A percentile compares a stretch with the other conserved stretches of the same genome.
These are phyloP conservation scores for Antrozous pallidus DNA, from an alignment of 2,797 vertebrate genomes.

Conservation along the genomic window DNA sequence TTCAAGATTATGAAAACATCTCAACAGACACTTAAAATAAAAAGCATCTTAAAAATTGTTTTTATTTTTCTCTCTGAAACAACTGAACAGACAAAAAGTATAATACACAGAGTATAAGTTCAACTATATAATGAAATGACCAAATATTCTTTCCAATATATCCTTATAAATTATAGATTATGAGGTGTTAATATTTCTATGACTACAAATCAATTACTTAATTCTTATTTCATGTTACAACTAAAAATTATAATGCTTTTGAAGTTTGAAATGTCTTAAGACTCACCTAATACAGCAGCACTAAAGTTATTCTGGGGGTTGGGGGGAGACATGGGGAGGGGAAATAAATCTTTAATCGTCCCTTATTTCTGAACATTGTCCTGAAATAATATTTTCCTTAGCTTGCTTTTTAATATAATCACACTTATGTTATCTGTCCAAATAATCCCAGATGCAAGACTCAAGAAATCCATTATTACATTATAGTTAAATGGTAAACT, in stretches of 20 bases:
- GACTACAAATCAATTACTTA: not conserved
- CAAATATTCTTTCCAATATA: not conserved
- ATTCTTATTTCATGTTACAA: not conserved
- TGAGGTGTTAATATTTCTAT: not conserved
- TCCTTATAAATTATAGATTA: not conserved
- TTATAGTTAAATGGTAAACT: slow-evolving; percentile 21
- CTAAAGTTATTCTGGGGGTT: not conserved
- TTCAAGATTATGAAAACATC: not conserved
- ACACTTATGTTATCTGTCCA: not conserved
- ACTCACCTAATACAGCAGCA: not conserved
- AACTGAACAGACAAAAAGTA: not conserved
- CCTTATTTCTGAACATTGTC: not conserved
- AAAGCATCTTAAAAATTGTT: not conserved
- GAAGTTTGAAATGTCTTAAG: not conserved
- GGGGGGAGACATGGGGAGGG: fast-evolving
- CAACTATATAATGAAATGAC: not conserved
- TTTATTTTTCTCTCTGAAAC: not conserved
- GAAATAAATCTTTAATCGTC: not conserved
- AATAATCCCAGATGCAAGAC: not conserved
- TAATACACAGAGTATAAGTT: not conserved
- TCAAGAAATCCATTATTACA: not conserved
- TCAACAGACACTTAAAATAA: not conserved
- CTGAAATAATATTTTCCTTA: not conserved
- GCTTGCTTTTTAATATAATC: not conserved
- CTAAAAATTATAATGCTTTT: not conserved